These are phyloP conservation scores for Epinephelus malabaricus DNA, from an alignment of 2,797 vertebrate genomes.

Conservation along the genomic window DNA sequence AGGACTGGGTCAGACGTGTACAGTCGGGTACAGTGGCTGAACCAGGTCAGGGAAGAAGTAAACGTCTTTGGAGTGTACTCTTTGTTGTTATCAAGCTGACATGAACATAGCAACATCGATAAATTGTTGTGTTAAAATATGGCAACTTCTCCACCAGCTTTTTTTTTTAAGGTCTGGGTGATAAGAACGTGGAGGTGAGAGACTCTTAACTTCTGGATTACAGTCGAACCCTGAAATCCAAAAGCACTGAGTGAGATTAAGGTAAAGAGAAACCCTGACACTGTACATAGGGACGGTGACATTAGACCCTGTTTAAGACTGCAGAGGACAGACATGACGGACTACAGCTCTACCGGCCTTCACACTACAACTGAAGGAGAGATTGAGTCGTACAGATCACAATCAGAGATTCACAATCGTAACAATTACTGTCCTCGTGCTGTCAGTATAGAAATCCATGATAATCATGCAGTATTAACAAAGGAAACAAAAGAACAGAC, in stretches of 20 bases:
- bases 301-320: constrained; percentile 86
- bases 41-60: constrained; percentile 69
- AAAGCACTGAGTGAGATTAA: constrained; percentile 62
- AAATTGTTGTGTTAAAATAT: constrained; percentile 61
- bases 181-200: constrained; percentile 67
- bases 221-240: constrained; percentile 41
- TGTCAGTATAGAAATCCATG: constrained; percentile 79
- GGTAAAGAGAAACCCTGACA: constrained; percentile 71
- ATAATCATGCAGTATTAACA: constrained; percentile 87
- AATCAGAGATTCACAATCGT: constrained; percentile 78
- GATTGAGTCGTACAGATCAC: constrained; percentile 68
- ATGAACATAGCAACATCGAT: constrained; percentile 54
- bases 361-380: constrained; percentile 65
- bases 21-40: constrained; percentile 44
- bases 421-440: constrained; percentile 79
- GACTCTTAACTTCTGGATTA: constrained; percentile 50
- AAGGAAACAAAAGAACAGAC: constrained; percentile 76
- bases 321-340: constrained; percentile 78
- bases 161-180: constrained; percentile 81
- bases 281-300: constrained; percentile 65
- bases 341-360: constrained; percentile 67
- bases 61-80: constrained; percentile 82
- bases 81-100: constrained; percentile 54
- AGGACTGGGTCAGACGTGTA: constrained; percentile 43
- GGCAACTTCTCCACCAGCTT: constrained; percentile 69